Conservation (phyloP, 2,888 invertebrate genomes). For the Agapetus fuscipes region DNA sequence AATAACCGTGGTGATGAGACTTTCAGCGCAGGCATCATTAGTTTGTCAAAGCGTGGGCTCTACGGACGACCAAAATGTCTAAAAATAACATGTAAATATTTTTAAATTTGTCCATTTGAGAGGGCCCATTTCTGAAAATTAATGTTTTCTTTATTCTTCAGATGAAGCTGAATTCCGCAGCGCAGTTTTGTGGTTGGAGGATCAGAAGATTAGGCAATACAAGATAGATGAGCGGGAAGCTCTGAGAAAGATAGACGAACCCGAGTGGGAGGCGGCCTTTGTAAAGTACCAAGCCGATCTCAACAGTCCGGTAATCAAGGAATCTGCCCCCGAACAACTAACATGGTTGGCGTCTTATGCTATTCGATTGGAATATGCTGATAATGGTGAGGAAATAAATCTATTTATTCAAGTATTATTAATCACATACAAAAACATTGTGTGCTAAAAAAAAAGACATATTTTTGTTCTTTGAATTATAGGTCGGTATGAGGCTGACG, state of each 20-base stretch:
- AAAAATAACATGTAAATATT: no score
- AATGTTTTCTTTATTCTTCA: conserved; percentile 30
- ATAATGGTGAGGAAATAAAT: conserved; percentile 50
- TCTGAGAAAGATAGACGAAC: conserved; percentile 57
- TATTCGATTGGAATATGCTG: conserved; percentile 71
- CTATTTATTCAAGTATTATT: no score
- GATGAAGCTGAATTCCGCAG: conserved; percentile 73
- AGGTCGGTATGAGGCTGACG: no score
- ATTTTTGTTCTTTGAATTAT: no score
- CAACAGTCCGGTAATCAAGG: conserved; percentile 56
- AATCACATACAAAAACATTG: no score
- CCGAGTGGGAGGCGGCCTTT: conserved; percentile 64
- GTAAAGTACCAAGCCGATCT: conserved; percentile 65
- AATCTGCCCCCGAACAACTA: conserved; percentile 55
- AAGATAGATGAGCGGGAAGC: conserved; percentile 69
- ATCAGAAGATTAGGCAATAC: conserved; percentile 84
- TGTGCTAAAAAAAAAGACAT: no score
- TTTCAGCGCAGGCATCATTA: no score
- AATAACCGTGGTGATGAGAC: no score
- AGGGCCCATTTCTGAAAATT: no score
- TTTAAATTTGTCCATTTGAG: no score
- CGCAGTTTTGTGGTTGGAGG: conserved; percentile 84
- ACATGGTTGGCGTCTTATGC: conserved; percentile 84
- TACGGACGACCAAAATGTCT: no score
- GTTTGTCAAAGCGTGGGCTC: no score